Conservation (phyloP, 2,797 vertebrate genomes). For the Erpetoichthys calabaricus region DNA sequence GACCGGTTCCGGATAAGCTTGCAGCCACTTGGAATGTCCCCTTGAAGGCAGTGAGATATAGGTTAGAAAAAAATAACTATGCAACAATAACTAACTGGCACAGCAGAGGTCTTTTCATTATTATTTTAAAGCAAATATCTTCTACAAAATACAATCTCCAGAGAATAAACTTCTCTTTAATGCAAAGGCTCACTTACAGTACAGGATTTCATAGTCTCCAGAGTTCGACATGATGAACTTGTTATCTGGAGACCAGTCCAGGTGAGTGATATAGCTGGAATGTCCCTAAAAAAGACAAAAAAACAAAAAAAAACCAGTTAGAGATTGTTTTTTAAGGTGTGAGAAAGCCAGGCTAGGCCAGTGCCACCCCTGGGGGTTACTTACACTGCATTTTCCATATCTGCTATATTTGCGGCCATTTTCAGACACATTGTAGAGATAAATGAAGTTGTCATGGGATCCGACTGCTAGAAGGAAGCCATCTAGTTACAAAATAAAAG, state of each 20-base stretch:
- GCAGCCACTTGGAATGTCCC: slow-evolving; percentile 85
- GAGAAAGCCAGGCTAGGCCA: too few species aligned
- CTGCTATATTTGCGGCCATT: slow-evolving; percentile 90
- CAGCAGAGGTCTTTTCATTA: too few species aligned
- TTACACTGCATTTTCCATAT: slow-evolving; percentile 87
- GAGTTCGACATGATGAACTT: slow-evolving; percentile 98
- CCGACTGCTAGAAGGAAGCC: slow-evolving; percentile 83
- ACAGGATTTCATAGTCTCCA: slow-evolving; percentile 96
- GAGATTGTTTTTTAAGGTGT: too few species aligned
- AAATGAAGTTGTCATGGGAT: slow-evolving; percentile 97
- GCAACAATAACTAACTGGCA: too few species aligned
- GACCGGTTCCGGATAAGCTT: slow-evolving; percentile 90
- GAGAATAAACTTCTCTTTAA: too few species aligned
- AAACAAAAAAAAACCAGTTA: slow-evolving; percentile 14
- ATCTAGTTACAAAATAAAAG: slow-evolving; percentile 49
- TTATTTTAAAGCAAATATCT: too few species aligned
- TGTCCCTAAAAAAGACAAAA: slow-evolving; percentile 64
- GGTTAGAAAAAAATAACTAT: too few species aligned
- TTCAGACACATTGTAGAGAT: slow-evolving; percentile 85
- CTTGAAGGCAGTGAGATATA: slow-evolving; percentile 36
- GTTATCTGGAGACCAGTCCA: slow-evolving; percentile 97
- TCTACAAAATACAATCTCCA: too few species aligned
- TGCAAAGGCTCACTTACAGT: slow-evolving; percentile 68
- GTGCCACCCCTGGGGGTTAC: slow-evolving; percentile 25
- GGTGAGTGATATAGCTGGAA: slow-evolving; percentile 98